Base-by-base conservation (phyloP, 2,113 vertebrate genomes). In the Phainopepla nitens region DNA sequence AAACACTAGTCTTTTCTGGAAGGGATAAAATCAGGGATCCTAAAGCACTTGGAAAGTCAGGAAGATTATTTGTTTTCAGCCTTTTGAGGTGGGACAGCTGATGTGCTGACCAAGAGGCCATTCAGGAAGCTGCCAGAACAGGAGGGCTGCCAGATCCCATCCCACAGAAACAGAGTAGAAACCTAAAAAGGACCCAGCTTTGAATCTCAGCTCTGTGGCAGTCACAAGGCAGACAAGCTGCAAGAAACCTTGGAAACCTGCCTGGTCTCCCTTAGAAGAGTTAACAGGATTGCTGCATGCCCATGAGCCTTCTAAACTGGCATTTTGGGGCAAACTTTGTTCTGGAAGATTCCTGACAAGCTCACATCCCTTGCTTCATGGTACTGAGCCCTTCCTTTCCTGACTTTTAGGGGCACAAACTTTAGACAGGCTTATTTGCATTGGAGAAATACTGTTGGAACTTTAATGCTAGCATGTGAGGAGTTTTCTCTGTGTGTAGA, bases 401-500 rank as follows among this genome's bases (percentile, higher is more conserved):
- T 77, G 39, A 36, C 33, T 90, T 90, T 77, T 19, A 89, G 50
- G 68, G 92, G 5, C 36, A 25, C 8, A 35, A 18, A 49, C 58
- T 78, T 77, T 70, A 58, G 79, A 75, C 80, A 45, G 62, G 10
- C 49, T 54, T 77, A 41, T 51, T 96, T 96, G 85, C 57, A 33
- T 47, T 83, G 64, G 60, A 93, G 86, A 36, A 66, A n/a, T 91
- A 44, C 65, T 90, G 57, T 69, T 89, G 85, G 93, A 95, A 77
- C 82, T 84, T 92, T 57, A 51, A 65, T 50, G 36, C 13, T 56
- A 82, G 69, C 39, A 56, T 86, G 53, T 83, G 72, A 97, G 72
- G 75, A 82, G 72, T 79, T 95, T 83, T 92, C 82, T 95, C 68
- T 73, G 39, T 90, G 69, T 68, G 66, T 58, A 96, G 93, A 81